These are phyloP conservation scores for Drosophila nikananu DNA, from an alignment of 1,140 invertebrate species.

Conservation along the genomic window DNA sequence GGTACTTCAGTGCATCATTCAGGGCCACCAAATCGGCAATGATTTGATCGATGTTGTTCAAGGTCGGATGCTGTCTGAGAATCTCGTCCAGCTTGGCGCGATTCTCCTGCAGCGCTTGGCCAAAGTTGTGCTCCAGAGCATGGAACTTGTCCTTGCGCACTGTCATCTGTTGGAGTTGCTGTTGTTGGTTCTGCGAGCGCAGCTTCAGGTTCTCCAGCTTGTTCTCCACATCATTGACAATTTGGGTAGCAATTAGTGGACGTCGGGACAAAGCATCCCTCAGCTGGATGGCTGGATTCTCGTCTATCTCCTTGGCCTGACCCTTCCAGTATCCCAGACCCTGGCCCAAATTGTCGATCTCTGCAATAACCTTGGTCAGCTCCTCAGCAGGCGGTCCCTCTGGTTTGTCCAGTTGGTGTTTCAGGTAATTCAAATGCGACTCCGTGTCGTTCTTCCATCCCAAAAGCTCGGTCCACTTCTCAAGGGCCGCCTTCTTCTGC, in stretches of 20 bases:
- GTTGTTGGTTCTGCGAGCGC: slow-evolving; percentile 88
- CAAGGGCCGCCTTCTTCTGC: slow-evolving; percentile 90
- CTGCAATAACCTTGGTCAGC: slow-evolving; percentile 88
- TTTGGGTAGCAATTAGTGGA: slow-evolving; percentile 89
- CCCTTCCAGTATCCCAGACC: slow-evolving; percentile 90
- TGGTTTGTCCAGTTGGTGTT: slow-evolving; percentile 91
- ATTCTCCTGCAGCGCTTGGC: slow-evolving; percentile 88
- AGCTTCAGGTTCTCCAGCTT: slow-evolving; percentile 88
- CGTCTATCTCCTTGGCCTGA: slow-evolving; percentile 89
- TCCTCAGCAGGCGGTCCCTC: slow-evolving; percentile 89
- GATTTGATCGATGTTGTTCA: slow-evolving; percentile 85
- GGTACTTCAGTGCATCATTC: slow-evolving; percentile 86
- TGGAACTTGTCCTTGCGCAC: slow-evolving; percentile 90
- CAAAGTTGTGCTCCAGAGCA: slow-evolving; percentile 88
- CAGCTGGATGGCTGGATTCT: slow-evolving; percentile 88
- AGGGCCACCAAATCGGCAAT: slow-evolving; percentile 80
- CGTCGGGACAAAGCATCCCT: slow-evolving; percentile 89
- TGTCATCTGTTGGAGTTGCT: slow-evolving; percentile 89
- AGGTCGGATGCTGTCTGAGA: slow-evolving; percentile 80
- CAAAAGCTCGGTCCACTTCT: slow-evolving; percentile 93
- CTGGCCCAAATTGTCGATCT: slow-evolving; percentile 88
- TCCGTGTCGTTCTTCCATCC: slow-evolving; percentile 93
- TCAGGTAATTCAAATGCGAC: slow-evolving; percentile 92
- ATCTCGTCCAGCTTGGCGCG: slow-evolving; percentile 87
- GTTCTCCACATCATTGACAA: slow-evolving; percentile 90